These are phyloP conservation scores for Drosophila mimetica DNA, from an alignment of 2,888 invertebrate genomes.

Conservation along the genomic window DNA sequence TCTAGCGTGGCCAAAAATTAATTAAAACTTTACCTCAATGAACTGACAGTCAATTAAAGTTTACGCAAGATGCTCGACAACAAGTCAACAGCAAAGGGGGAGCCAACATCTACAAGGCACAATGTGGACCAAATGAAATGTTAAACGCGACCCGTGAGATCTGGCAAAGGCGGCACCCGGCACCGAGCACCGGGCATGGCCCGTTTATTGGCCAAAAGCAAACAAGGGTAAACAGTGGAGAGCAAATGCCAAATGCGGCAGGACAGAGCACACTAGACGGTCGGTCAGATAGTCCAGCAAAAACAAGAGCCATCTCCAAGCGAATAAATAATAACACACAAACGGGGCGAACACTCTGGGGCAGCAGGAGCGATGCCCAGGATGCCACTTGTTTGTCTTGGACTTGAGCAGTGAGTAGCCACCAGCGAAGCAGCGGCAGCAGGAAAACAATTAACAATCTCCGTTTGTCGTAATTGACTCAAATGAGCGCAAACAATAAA, in stretches of 20 bases:
- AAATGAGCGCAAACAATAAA: slow-evolving; percentile 81
- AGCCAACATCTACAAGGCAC: background rate
- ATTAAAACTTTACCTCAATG: slow-evolving; percentile 77
- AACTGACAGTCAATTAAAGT: slow-evolving; percentile 77
- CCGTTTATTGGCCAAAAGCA: slow-evolving; percentile 76
- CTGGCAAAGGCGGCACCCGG: background rate
- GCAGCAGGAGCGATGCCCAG: slow-evolving; percentile 16
- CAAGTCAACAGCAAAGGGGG: slow-evolving; percentile 45
- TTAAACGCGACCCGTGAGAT: slow-evolving; percentile 51
- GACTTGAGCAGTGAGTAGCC: slow-evolving; percentile 57
- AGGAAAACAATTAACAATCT: slow-evolving; percentile 82
- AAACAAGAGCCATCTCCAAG: slow-evolving; percentile 34
- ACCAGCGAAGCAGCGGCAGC: slow-evolving; percentile 17
- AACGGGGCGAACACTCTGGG: slow-evolving; percentile 41
- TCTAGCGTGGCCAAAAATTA: slow-evolving; percentile 56
- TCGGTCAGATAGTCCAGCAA: slow-evolving; percentile 43
- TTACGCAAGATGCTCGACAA: slow-evolving; percentile 65
- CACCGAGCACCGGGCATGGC: no score
- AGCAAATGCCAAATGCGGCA: slow-evolving; percentile 68
- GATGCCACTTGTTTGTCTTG: slow-evolving; percentile 70
- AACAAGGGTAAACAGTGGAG: slow-evolving; percentile 64
- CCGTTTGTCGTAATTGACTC: slow-evolving; percentile 81
- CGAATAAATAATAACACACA: slow-evolving; percentile 66
- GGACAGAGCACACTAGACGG: slow-evolving; percentile 38
- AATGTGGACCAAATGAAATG: slow-evolving; percentile 32